Evolutionary conservation across 1,140 invertebrate species (phyloP).

Genomic region (Pygmarrhopalites habei): DNA sequence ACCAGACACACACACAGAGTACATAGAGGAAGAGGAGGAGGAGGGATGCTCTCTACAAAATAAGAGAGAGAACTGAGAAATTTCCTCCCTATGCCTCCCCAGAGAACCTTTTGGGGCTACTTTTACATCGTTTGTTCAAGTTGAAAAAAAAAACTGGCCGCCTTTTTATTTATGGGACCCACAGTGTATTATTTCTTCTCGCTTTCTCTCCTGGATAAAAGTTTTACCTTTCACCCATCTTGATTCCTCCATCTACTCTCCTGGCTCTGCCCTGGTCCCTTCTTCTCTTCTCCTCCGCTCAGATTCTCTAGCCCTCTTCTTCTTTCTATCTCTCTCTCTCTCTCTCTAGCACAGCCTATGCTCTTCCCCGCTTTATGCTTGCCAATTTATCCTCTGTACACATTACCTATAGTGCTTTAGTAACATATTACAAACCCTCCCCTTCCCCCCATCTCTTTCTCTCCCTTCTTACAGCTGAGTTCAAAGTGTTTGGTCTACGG

Average conservation of each 20-base stretch:
- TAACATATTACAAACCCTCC: no score
- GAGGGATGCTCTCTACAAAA: conserved; percentile 5
- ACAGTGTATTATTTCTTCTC: conserved; percentile 36
- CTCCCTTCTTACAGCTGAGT: no score
- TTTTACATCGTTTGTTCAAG: conserved; percentile 37
- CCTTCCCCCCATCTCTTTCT: no score
- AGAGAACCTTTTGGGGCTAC: conserved; percentile 33
- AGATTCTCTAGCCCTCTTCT: neutral
- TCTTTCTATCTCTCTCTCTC: neutral
- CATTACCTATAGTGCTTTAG: conserved; percentile 8
- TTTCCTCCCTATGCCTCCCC: conserved; percentile 24
- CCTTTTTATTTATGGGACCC: conserved; percentile 39
- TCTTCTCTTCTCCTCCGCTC: neutral
- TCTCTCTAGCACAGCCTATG: neutral
- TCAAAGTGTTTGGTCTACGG: no score
- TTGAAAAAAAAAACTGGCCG: conserved; percentile 24
- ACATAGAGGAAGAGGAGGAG: conserved; percentile 4
- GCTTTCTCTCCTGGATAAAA: conserved; percentile 30
- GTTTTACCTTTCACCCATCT: conserved; percentile 34
- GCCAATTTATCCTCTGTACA: conserved; percentile 20
- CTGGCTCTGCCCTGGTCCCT: no score
- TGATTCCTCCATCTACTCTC: conserved; percentile 24
- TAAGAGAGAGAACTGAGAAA: conserved; percentile 1
- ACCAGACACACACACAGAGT: no score
- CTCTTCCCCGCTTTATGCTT: conserved; percentile 14